Evolutionary conservation across 2,113 vertebrate species (phyloP), one percentile per base, ranked within the genome.

Genomic region (Nothobranchius kuhntae): DNA sequence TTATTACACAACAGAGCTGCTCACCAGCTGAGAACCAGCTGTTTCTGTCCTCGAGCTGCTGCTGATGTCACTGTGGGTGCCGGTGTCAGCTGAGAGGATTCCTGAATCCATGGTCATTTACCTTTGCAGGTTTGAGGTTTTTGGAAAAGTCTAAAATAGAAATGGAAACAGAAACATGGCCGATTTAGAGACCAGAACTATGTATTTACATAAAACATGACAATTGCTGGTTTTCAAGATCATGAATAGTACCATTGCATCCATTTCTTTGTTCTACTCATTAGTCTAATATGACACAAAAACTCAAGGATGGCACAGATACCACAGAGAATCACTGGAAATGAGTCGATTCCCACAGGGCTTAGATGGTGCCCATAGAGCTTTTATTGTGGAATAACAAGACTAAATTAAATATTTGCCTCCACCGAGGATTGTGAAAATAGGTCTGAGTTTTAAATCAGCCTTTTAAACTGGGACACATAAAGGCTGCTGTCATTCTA

Each of bases 401-500:
- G 30, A 56, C 61, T 9, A 58, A 77, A 81, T 88, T 82, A 75
- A 81, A 84, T 73, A 71, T 80, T 74, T 67, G 67, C 74, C 62
- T 69, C 87, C 48, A 47, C 2, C 36, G 81, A 77, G 71, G 57
- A 59, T 54, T 21, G 61, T 44, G 67, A 79, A 88, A 87, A 59
- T 77, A 86, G 82, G 79, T 77, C 76, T 78, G 66, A 63, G 60
- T 71, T 73, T 75, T 72, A 81, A 71, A 61, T 51, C 46, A 81
- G 75, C 47, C 65, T 61, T 50, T 80, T 55, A 82, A 90, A 87
- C 68, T 88, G 67, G 87, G 85, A 72, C 87, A 87, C 72, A 65
- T 40, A 30, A 30, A 38, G 59, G 55, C 13, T 52, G 36, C 46
- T 73, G 48, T 52, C 15, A 40, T 14, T 42, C 38, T 50, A 30